phyloP scores from a whole-genome alignment of 2,113 vertebrate genomes.

The Neomonachus schauinslandi region DNA sequence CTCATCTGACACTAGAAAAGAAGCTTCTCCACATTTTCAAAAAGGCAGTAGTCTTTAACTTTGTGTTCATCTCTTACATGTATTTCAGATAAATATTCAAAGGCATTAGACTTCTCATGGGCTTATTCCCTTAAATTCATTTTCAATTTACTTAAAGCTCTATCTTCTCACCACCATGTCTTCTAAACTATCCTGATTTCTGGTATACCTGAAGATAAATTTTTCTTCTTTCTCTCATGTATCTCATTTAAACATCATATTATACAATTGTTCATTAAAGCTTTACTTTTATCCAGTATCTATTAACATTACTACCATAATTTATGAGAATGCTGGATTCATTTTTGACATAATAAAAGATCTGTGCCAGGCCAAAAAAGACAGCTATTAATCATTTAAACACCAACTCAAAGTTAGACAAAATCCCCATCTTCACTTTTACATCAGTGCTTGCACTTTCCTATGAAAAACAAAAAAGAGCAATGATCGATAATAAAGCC shows the following conservation, averaged over 20 bases:
- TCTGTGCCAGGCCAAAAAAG: background rate
- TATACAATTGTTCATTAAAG: constrained; percentile 45
- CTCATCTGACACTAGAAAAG: background rate
- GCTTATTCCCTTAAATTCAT: constrained; percentile 17
- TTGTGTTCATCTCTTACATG: background rate
- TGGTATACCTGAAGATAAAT: background rate
- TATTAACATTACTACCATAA: background rate
- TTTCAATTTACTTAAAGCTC: constrained; percentile 28
- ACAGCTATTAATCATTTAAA: background rate
- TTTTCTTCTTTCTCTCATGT: constrained; percentile 41
- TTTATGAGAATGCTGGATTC: constrained; percentile 26
- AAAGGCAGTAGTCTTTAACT: constrained; percentile 47
- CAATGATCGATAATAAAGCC: constrained; percentile 9
- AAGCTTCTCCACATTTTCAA: constrained; percentile 26
- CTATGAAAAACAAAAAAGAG: constrained; percentile 1
- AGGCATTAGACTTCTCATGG: background rate
- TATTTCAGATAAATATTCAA: constrained; percentile 42
- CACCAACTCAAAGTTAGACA: constrained; percentile 12
- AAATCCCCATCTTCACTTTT: constrained; percentile 13
- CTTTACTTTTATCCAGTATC: constrained; percentile 30
- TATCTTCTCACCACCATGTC: constrained; percentile 40
- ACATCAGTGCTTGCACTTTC: background rate
- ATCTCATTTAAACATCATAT: constrained; percentile 33
- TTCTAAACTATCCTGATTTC: background rate
- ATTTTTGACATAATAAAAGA: background rate